Evolutionary conservation across 2,113 vertebrate species (phyloP), one percentile per base, ranked within the genome.

Genomic region (Cryptoleucopteryx plumbea): DNA sequence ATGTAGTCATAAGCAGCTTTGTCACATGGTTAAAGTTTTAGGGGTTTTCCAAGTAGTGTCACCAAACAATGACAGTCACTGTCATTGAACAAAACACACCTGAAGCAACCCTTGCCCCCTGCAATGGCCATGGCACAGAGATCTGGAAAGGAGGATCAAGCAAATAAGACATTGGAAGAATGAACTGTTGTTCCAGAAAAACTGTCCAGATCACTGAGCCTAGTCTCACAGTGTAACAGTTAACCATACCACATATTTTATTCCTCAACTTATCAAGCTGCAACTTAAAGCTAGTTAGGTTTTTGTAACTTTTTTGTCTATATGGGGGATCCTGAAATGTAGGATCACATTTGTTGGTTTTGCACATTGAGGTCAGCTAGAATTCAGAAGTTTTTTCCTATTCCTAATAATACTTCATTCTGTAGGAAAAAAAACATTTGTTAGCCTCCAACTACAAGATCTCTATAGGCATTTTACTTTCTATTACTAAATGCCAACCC

Each of bases 351-450:
- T 18, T 27, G 10, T 4, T 27, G 10, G 4, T 85, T 85, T 71
- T 3, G 0, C 3, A 62, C 6, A 11, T 7, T 16, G 2, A 4
- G 10, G 2, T 43, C 26, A 84, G 12, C 5, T 45, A 53, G 59
- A 70, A 70, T 52, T 87, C 11, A 21, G 1, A 34, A 3, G 0
- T 0, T 31, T 50, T 34, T 18, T 73, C 50, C 26, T 32, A 7
- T 20, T 91, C 23, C 16, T 59, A 55, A 40, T 66, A n/a, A 38
- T 42, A 6, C 15, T 78, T 66, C 15, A 36, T 26, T 88, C 14
- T 9, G 3, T 15, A 29, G 23, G 13, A 52, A 70, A 71, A 71
- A 17, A 34, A 1, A 0, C 8, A 4, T 61, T 16, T 38, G 3
- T 14, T 75, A 63, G 6, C 3, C n/a, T 56, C 15, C 23, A 67